Evolutionary conservation across 2,888 invertebrate species (phyloP).

Genomic region (Euzetes globulus): DNA sequence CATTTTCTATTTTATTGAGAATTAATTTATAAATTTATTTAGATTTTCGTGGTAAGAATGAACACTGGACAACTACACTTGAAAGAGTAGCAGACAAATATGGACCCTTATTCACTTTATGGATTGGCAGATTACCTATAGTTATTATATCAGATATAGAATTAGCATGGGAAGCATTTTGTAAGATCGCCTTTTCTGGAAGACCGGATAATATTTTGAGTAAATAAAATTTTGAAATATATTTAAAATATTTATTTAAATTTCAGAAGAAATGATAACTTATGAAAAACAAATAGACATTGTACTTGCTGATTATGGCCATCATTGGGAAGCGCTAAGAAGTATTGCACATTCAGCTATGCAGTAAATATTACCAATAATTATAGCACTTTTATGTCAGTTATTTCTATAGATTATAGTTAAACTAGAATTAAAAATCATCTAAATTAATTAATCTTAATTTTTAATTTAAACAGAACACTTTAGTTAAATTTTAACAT

Average conservation of each 20-base stretch:
- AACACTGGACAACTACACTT: background rate
- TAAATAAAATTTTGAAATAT: background rate
- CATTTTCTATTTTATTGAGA: background rate
- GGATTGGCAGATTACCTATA: background rate
- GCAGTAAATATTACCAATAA: background rate
- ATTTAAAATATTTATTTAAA: background rate
- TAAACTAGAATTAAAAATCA: too few species aligned
- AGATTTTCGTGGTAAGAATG: background rate
- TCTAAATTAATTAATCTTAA: too few species aligned
- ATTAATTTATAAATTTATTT: too few species aligned
- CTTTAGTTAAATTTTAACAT: too few species aligned
- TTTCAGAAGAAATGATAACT: background rate
- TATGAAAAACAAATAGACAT: background rate
- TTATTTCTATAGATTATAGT: background rate
- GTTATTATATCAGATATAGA: background rate
- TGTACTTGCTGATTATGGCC: conserved; percentile 1
- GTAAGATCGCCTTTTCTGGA: conserved; percentile 8
- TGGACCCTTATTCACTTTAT: conserved; percentile 4
- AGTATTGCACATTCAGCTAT: background rate
- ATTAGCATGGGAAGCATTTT: background rate
- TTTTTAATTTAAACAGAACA: too few species aligned
- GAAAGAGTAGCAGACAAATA: background rate
- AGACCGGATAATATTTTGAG: background rate
- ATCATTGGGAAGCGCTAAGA: conserved; percentile 11
- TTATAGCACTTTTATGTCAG: too few species aligned